Conservation (phyloP, 2,797 vertebrate genomes). For the Parotocinclus haroldoi region DNA sequence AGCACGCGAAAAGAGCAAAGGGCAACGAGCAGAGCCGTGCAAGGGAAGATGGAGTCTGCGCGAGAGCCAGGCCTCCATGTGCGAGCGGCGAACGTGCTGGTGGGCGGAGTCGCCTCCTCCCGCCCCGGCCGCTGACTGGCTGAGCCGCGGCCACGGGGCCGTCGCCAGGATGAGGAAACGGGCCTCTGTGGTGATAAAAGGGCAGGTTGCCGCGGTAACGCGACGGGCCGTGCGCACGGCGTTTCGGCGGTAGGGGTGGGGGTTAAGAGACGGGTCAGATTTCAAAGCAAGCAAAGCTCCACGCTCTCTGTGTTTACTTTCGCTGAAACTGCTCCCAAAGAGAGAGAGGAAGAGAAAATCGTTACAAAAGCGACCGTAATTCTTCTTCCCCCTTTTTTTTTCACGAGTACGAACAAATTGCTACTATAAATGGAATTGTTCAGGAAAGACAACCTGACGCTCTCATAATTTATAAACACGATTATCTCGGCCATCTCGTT, state of each 20-base stretch:
- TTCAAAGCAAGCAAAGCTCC: conserved; percentile 71
- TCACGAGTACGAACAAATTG: not conserved
- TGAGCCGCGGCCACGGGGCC: conserved; percentile 60
- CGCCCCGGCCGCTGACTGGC: too few relatives aligned
- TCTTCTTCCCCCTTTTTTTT: not conserved
- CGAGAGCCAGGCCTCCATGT: not conserved
- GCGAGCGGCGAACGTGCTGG: not conserved
- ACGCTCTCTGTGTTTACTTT: conserved; percentile 43
- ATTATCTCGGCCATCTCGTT: not conserved
- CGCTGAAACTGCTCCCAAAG: conserved; percentile 26
- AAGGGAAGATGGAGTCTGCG: conserved; percentile 8
- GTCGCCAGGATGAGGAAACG: conserved; percentile 74
- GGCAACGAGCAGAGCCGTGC: not conserved
- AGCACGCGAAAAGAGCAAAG: too few relatives aligned
- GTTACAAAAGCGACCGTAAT: not conserved
- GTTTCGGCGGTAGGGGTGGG: conserved; percentile 57
- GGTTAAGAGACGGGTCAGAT: conserved; percentile 69
- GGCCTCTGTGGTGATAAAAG: conserved; percentile 76
- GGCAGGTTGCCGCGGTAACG: conserved; percentile 73
- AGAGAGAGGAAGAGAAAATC: conserved; percentile 42
- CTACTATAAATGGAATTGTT: not conserved
- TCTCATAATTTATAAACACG: not conserved
- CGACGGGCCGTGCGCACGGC: conserved; percentile 68
- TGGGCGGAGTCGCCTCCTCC: conserved; percentile 25
- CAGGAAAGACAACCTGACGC: not conserved